Conservation (phyloP, 2,888 invertebrate genomes). For the Drosophila pseudotalamancana region DNA sequence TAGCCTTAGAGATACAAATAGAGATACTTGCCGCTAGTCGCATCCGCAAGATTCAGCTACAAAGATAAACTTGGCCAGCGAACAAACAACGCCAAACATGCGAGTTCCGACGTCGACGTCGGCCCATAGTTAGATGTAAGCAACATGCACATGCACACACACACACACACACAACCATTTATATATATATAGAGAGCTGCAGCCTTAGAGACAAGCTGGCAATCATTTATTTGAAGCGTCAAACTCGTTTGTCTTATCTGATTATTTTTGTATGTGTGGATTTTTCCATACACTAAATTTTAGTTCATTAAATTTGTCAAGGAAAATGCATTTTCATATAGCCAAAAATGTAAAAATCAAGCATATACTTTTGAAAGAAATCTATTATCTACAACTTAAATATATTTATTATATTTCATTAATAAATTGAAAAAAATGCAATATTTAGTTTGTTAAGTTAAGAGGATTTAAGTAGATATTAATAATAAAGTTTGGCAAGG, state of each 20-base stretch:
- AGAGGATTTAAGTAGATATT: too few species aligned
- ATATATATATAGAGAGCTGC: constrained; percentile 10
- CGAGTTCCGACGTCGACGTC: constrained; percentile 41
- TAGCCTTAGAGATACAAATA: constrained; percentile 15
- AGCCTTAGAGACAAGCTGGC: constrained; percentile 50
- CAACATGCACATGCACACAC: constrained; percentile 19
- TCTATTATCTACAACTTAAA: too few species aligned
- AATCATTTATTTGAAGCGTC: constrained; percentile 80
- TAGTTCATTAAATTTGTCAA: not conserved
- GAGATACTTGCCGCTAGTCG: constrained; percentile 49
- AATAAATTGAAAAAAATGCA: too few species aligned
- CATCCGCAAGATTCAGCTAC: constrained; percentile 69
- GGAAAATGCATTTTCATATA: not conserved
- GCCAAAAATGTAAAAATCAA: not conserved
- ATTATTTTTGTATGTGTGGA: constrained; percentile 72
- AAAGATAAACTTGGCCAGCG: constrained; percentile 57
- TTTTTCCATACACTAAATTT: constrained; percentile 39
- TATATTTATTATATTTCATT: too few species aligned
- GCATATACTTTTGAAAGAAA: too few species aligned
- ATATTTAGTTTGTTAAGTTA: too few species aligned
- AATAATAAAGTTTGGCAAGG: too few species aligned
- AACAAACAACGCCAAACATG: constrained; percentile 70
- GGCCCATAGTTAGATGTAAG: constrained; percentile 63
- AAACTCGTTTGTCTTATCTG: constrained; percentile 80
- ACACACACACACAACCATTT: constrained; percentile 28